Percentiles rank a stretch among this genome's conserved stretches.
Conservation (phyloP, 2,888 invertebrate genomes). For the Perdita meconis region DNA sequence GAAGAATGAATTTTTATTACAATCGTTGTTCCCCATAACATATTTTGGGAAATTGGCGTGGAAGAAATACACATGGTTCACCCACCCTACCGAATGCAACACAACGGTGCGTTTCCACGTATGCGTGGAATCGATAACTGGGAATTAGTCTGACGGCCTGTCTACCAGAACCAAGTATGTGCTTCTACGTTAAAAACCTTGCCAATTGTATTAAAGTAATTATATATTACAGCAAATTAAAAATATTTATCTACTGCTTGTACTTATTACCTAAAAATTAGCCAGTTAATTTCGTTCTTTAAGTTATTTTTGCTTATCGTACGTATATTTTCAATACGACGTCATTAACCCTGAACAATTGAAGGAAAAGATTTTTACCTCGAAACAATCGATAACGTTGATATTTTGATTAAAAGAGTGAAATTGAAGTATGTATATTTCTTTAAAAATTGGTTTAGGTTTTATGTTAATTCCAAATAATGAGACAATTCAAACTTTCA, state of each 20-base stretch:
- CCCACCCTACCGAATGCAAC: slow-evolving; percentile 58
- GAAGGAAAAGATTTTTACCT: not conserved
- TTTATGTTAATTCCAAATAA: not conserved
- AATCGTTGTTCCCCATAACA: slow-evolving; percentile 11
- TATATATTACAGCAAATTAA: slow-evolving; percentile 4
- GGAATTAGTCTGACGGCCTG: slow-evolving; percentile 77
- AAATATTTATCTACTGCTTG: not conserved
- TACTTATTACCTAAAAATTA: not conserved
- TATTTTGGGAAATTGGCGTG: slow-evolving; percentile 44
- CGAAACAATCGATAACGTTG: slow-evolving; percentile 24
- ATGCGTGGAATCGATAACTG: slow-evolving; percentile 77
- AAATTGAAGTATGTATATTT: not conserved
- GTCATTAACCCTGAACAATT: slow-evolving; percentile 3
- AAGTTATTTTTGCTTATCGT: not conserved
- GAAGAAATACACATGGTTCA: slow-evolving; percentile 49
- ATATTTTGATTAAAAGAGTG: not conserved
- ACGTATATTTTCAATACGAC: not conserved
- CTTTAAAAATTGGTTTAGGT: not conserved
- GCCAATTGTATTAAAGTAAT: slow-evolving; percentile 46
- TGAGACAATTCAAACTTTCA: not conserved
- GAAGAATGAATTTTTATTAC: not conserved
- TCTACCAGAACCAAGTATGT: slow-evolving; percentile 66
- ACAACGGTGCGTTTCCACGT: slow-evolving; percentile 68
- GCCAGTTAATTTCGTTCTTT: slow-evolving; percentile 4
- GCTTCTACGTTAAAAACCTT: slow-evolving; percentile 51